These are phyloP conservation scores for Magallana nippona DNA, from an alignment of 2,888 invertebrate species.

Conservation along the genomic window DNA sequence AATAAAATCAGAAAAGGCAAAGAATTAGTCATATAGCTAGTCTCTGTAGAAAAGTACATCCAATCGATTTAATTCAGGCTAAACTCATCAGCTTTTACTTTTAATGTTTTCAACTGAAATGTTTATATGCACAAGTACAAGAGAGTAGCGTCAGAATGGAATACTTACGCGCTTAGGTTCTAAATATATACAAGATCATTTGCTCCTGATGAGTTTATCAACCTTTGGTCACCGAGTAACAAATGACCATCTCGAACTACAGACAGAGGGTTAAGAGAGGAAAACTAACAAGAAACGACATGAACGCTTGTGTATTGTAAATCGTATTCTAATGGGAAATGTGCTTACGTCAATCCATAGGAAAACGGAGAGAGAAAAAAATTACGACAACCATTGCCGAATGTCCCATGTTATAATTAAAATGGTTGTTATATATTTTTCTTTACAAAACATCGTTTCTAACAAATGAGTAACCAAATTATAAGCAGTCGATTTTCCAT, in stretches of 20 bases:
- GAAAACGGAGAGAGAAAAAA: neutral
- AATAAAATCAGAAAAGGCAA: too few relatives aligned
- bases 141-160: too few relatives aligned
- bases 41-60: too few relatives aligned
- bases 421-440: neutral
- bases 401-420: neutral
- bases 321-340: neutral
- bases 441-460: too few relatives aligned
- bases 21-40: too few relatives aligned
- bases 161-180: neutral
- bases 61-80: too few relatives aligned
- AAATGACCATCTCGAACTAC: neutral
- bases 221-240: neutral
- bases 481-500: too few relatives aligned
- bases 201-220: neutral
- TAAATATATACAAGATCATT: neutral
- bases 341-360: neutral
- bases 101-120: too few relatives aligned
- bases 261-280: neutral
- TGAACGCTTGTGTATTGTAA: neutral
- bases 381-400: neutral
- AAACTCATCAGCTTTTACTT: too few relatives aligned
- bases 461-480: too few relatives aligned
- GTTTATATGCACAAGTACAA: too few relatives aligned
- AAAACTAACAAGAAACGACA: neutral